These are phyloP conservation scores for Argynnis bischoffii DNA, from an alignment of 2,888 invertebrate genomes.

Conservation along the genomic window DNA sequence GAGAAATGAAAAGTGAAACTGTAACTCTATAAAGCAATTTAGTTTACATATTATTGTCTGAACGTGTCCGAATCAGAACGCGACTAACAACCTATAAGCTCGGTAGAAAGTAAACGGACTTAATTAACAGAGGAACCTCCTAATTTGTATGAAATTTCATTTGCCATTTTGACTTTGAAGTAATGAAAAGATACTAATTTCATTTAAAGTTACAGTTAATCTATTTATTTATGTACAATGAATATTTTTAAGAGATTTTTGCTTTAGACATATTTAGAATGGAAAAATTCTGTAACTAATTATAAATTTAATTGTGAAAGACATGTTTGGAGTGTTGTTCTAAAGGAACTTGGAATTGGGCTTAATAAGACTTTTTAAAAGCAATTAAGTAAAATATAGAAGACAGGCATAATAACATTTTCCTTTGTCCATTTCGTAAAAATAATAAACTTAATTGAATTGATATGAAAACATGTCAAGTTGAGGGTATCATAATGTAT, in stretches of 20 bases:
- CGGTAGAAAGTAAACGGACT: slow-evolving; percentile 50
- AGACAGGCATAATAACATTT: too few relatives aligned
- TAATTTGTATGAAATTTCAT: slow-evolving; percentile 45
- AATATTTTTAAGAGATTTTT: neutral
- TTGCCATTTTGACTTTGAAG: slow-evolving; percentile 4
- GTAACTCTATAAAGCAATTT: slow-evolving; percentile 37
- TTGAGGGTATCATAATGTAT: too few relatives aligned
- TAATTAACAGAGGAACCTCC: slow-evolving; percentile 28
- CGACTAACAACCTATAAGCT: slow-evolving; percentile 52
- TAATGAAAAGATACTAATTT: neutral
- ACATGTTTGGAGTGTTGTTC: too few relatives aligned
- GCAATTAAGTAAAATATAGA: too few relatives aligned
- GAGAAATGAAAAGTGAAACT: slow-evolving; percentile 38
- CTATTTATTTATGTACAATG: neutral
- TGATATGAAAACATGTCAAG: too few relatives aligned
- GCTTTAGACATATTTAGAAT: too few relatives aligned
- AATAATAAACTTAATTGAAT: too few relatives aligned
- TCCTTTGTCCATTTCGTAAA: too few relatives aligned
- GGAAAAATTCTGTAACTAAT: too few relatives aligned
- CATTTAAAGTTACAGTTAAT: neutral
- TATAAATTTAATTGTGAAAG: too few relatives aligned
- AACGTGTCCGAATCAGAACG: slow-evolving; percentile 49
- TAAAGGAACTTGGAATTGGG: too few relatives aligned
- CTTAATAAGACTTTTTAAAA: too few relatives aligned
- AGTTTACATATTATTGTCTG: slow-evolving; percentile 40